Evolutionary conservation across 2,888 invertebrate genomes (phyloP).

Genomic region (Raillietiella orientalis): DNA sequence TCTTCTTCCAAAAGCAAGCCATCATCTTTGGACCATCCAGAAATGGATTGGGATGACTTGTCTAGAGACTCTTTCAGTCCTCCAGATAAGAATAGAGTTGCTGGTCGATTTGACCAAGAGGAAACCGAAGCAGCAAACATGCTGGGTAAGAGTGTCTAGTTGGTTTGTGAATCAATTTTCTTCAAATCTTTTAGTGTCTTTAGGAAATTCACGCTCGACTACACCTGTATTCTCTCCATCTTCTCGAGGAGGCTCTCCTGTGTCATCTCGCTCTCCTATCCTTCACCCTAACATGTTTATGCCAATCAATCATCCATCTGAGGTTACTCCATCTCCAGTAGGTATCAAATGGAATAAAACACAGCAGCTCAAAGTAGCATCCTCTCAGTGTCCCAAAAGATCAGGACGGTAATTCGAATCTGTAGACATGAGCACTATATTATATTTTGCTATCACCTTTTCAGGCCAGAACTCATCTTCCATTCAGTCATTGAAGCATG

Average conservation of each 20-base stretch:
- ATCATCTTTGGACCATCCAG: constrained; percentile 11
- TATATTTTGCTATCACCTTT: too few relatives aligned
- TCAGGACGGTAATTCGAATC: too few relatives aligned
- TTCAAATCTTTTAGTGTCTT: constrained; percentile 27
- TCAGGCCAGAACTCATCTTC: too few relatives aligned
- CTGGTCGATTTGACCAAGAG: constrained; percentile 61
- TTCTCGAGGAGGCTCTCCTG: constrained; percentile 9
- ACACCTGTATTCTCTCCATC: constrained; percentile 37
- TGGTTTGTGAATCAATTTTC: constrained; percentile 6
- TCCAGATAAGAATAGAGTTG: constrained; percentile 14
- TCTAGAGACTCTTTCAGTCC: constrained; percentile 64
- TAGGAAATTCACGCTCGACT: constrained; percentile 71
- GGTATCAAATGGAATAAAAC: too few relatives aligned
- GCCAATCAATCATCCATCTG: constrained; percentile 53
- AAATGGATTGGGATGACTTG: constrained; percentile 48
- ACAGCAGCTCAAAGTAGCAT: too few relatives aligned
- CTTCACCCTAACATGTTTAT: constrained; percentile 36
- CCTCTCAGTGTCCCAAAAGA: too few relatives aligned
- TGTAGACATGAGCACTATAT: too few relatives aligned
- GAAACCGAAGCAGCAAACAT: constrained; percentile 91
- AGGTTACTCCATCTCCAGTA: too few relatives aligned
- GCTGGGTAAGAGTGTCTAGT: constrained; percentile 25
- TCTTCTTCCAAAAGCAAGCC: too few relatives aligned
- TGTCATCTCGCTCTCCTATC: constrained; percentile 2
- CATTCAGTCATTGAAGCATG: too few relatives aligned